Evolutionary conservation across 2,888 invertebrate species (phyloP).

Genomic region (Andrena marginata): DNA sequence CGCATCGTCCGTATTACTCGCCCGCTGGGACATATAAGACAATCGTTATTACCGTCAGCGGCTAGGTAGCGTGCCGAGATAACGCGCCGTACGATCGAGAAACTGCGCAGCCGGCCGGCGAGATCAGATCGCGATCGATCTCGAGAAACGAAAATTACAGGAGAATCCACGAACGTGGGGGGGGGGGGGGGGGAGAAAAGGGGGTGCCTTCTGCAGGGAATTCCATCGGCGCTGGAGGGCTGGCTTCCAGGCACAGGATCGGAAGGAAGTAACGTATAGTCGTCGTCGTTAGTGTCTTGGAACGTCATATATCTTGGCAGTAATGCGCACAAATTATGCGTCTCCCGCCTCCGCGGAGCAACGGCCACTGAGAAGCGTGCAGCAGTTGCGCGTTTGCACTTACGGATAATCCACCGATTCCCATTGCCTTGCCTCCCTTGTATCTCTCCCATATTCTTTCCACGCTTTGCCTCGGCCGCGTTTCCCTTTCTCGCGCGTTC

Average conservation of each 20-base stretch:
- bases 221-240: constrained; percentile 27
- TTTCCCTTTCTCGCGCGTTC: constrained; percentile 5
- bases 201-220: constrained; percentile 11
- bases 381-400: constrained; percentile 69
- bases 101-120: constrained; percentile 6
- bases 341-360: constrained; percentile 72
- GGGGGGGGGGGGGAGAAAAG: neutral
- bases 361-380: constrained; percentile 65
- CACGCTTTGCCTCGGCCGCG: constrained; percentile 24
- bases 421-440: neutral
- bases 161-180: constrained; percentile 11
- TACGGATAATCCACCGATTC: constrained; percentile 67
- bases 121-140: constrained; percentile 52
- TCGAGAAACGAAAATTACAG: constrained; percentile 48
- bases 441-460: constrained; percentile 13
- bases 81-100: constrained; percentile 21
- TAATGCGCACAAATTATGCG: constrained; percentile 81
- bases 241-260: constrained; percentile 35
- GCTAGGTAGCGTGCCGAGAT: constrained; percentile 32
- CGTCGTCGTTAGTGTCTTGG: constrained; percentile 39
- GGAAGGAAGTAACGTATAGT: constrained; percentile 65
- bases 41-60: constrained; percentile 52
- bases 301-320: constrained; percentile 70
- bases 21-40: constrained; percentile 33
- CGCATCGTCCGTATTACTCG: constrained; percentile 20